A percentile compares a stretch with the other conserved stretches of the same genome.
These are phyloP conservation scores for Vanessa atalanta DNA, from an alignment of 1,140 invertebrate species.

Conservation along the genomic window DNA sequence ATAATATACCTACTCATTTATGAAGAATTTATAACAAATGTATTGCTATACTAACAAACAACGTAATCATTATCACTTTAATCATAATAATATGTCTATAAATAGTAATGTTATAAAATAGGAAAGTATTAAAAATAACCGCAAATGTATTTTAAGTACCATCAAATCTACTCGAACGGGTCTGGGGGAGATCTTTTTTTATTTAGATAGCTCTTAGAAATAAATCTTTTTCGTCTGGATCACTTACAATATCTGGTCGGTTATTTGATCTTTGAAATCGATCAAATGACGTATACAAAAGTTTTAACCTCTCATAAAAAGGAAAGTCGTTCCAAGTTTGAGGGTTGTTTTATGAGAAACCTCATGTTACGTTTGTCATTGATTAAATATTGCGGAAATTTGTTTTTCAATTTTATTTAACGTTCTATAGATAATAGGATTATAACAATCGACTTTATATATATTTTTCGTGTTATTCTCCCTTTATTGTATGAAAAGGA, in stretches of 20 bases:
- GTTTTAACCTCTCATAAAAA: neutral
- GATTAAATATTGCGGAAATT: neutral
- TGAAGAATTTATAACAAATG: too few relatives aligned
- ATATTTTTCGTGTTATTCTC: too few relatives aligned
- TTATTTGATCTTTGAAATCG: neutral
- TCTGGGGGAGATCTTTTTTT: neutral
- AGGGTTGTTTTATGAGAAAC: neutral
- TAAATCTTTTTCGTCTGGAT: neutral
- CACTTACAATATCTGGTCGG: neutral
- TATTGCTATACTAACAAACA: too few relatives aligned
- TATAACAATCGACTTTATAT: too few relatives aligned
- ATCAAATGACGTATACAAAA: neutral
- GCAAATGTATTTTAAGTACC: neutral
- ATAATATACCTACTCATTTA: too few relatives aligned
- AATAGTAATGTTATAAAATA: too few relatives aligned
- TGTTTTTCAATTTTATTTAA: neutral
- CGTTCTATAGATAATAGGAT: too few relatives aligned
- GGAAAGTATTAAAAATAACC: neutral
- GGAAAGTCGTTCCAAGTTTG: neutral
- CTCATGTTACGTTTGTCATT: conserved; percentile 25
- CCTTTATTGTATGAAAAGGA: too few relatives aligned
- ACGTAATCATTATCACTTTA: too few relatives aligned
- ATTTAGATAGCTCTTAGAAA: neutral
- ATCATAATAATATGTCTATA: too few relatives aligned
- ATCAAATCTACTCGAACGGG: neutral